These are phyloP conservation scores for Thereva nobilitata DNA, from an alignment of 2,888 invertebrate genomes.

Conservation along the genomic window DNA sequence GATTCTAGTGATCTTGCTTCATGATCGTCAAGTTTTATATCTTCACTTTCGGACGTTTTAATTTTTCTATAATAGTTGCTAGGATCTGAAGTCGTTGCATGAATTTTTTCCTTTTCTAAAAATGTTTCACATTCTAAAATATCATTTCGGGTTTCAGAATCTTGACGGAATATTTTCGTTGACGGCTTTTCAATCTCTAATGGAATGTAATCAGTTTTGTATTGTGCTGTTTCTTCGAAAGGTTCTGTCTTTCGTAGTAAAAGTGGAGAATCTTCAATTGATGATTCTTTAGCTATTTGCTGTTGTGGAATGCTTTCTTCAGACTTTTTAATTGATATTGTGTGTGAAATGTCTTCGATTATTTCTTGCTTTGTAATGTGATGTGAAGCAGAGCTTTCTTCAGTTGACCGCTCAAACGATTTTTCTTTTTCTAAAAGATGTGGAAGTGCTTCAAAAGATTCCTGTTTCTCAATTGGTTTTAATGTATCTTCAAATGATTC, in stretches of 20 bases:
- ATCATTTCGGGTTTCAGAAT: slow-evolving; percentile 56
- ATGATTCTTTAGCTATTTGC: too few relatives aligned
- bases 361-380: neutral
- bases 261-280: too few relatives aligned
- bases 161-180: slow-evolving; percentile 52
- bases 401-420: neutral
- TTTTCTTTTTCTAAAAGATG: slow-evolving; percentile 2
- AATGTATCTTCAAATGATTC: too few relatives aligned
- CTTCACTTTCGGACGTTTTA: slow-evolving; percentile 2
- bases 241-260: too few relatives aligned
- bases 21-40: neutral
- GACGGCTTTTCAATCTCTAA: slow-evolving; percentile 40
- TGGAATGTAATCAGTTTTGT: too few relatives aligned
- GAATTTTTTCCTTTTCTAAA: slow-evolving; percentile 22
- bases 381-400: neutral
- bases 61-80: slow-evolving; percentile 19
- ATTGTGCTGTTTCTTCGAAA: too few relatives aligned
- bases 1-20: too few relatives aligned
- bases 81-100: slow-evolving; percentile 17
- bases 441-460: slow-evolving; percentile 6
- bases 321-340: neutral
- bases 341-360: slow-evolving; percentile 4
- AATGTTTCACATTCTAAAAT: slow-evolving; percentile 47
- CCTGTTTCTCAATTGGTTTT: too few relatives aligned
- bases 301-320: neutral